These are phyloP conservation scores for Cettia cetti DNA, from an alignment of 2,113 vertebrate genomes.

Conservation along the genomic window DNA sequence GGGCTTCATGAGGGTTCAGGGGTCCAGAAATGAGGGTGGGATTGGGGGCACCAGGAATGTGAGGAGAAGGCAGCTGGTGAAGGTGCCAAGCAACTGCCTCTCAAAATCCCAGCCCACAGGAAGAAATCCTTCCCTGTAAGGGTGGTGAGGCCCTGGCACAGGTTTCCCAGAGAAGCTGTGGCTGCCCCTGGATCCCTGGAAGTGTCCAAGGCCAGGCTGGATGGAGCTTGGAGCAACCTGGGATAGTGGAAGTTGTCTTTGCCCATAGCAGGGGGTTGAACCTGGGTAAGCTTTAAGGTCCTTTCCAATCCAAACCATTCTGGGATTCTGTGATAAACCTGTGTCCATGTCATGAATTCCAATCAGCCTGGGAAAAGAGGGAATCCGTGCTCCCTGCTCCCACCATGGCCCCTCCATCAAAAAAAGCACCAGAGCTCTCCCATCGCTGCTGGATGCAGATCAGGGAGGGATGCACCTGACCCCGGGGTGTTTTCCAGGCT, in stretches of 20 bases:
- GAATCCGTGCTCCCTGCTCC: not conserved
- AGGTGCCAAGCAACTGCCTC: accelerated
- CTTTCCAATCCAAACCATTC: not conserved
- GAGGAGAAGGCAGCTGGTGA: not conserved
- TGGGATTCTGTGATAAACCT: not conserved
- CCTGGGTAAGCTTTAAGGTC: accelerated
- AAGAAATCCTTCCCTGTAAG: not conserved
- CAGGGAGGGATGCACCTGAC: not conserved
- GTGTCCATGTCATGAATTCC: not conserved
- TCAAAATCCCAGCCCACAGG: not conserved
- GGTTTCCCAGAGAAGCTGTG: not conserved
- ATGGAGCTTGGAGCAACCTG: accelerated
- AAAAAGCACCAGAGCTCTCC: not conserved
- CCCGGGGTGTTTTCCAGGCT: not conserved
- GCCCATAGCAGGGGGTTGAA: not conserved
- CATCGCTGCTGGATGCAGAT: not conserved
- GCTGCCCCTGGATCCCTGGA: not conserved
- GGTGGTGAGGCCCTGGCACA: accelerated
- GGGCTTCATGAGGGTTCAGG: not conserved
- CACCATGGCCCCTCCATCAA: accelerated
- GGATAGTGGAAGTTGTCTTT: accelerated
- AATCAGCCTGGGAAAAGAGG: not conserved
- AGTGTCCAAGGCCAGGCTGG: not conserved
- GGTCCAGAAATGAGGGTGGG: not conserved
- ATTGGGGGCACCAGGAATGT: not conserved